Evolutionary conservation across 2,888 invertebrate species (phyloP), one percentile per base, ranked within the genome.

Genomic region (Lysandra coridon): DNA sequence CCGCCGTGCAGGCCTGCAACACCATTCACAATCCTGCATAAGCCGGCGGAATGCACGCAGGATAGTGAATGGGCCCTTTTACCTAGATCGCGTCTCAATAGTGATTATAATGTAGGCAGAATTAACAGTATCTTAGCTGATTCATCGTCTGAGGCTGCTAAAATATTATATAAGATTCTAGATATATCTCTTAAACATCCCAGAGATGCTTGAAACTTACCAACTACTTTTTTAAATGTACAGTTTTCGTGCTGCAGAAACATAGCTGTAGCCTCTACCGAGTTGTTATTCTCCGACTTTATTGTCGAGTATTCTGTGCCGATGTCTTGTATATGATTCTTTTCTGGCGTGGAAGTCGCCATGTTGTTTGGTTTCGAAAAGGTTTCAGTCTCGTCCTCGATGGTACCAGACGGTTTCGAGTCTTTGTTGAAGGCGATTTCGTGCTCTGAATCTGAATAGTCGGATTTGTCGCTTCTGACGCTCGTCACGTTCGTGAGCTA

Each of bases 401-500:
- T 37, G 37, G 82, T 81, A 62, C 44, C 73, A 1, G 53, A 79
- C 57, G 53, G 64, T 17, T 78, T 78, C 10, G 78, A 49, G 37
- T 80, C 64, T 23, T 79, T 80, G 76, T 75, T 23, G 57, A 78
- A 37, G 2, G 80, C 53, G 0, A 82, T 79, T 78, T 85, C 84
- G 78, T 87, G 87, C 6, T 92, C 92, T 0, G 91, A 89, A 64
- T 91, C 92, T 0, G 86, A 82, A 3, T 85, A 86, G 78, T 83
- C 85, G 0, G 91, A 90, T 62, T 83, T 83, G 40, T 90, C 91
- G 83, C 91, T 91, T 82, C 88, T 89, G n/a, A 84, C 82, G 80
- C 88, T 90, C 6, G 88, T 88, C 1, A 87, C 86, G 81, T 90
- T 92, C 33, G 93, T 92, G 60, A 92, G 81, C 94, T 94, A 89